Base-by-base conservation (phyloP, 1,140 invertebrate species). In the Asbolus verrucosus region DNA sequence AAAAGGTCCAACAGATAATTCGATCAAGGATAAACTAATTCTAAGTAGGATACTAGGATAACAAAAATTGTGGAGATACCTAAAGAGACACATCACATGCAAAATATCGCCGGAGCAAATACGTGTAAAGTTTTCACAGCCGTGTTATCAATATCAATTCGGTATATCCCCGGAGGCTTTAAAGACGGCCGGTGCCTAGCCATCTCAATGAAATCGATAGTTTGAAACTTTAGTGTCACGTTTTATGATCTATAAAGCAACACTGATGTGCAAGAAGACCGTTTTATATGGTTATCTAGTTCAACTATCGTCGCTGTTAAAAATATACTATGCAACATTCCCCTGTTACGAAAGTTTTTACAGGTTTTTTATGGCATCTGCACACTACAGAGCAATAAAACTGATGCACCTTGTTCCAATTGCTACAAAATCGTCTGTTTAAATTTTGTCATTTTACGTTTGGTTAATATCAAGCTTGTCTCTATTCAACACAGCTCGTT, bases 161-260 rank as follows among this genome's bases (percentile, higher is more conserved):
- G 13, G 46, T 16, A 39, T 31, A 61, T 66, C 54, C 63, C 6
- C 1, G 50, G 38, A 43, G 63, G 21, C 18, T 46, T 33, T 61
- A 43, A 50, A 43, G 63, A 67, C 36, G 36, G 33, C 27, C 62
- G 41, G 66, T 33, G 27, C 62, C 38, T 59, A 70, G 61, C 43
- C 65, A 39, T 46, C 36, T 60, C 70, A 65, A 70, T 72, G 70
- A 65, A 74, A 72, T 74, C 73, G 73, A 74, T 74, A 74, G 70
- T 74, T 74, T 74, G 46, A 65, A 70, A 74, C 62, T 74, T 74
- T 74, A 74, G 50, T 72, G 70, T 70, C 67, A 65, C 67, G 38
- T 74, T 74, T 74, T 74, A 74, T 74, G 73, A 74, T 67, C 67
- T 68, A 74, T 74, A 74, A 74, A 74, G 63, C 50, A 31, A 73